phyloP scores from a whole-genome alignment of 2,113 vertebrate genomes.

The Syrrhaptes paradoxus region DNA sequence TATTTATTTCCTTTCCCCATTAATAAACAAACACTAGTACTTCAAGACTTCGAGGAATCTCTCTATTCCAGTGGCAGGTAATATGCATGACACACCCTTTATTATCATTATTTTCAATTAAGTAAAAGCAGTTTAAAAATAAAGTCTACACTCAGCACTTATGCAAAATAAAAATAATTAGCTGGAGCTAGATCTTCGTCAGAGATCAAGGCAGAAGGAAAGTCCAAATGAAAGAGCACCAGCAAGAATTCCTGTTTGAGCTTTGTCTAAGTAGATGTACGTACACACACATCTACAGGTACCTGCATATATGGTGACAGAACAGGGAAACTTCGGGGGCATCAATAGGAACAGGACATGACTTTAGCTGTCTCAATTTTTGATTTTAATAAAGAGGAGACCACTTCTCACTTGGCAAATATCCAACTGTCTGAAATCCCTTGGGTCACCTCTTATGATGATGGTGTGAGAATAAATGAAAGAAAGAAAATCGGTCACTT shows the following conservation, averaged over 20 bases:
- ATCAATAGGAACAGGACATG: not conserved
- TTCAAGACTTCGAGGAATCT: not conserved
- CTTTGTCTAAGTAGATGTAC: rapidly evolving
- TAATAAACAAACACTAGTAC: not conserved
- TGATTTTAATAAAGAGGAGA: not conserved
- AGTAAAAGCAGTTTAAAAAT: not conserved
- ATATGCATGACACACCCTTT: too few relatives aligned
- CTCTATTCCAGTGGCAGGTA: not conserved
- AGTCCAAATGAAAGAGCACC: not conserved
- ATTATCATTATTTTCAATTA: not conserved
- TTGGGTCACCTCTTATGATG: too few relatives aligned
- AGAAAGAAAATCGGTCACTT: not conserved
- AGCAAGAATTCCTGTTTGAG: not conserved
- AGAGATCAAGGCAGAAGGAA: not conserved
- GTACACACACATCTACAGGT: not conserved
- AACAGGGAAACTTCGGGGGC: not conserved
- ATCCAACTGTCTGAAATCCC: not conserved
- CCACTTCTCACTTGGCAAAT: not conserved
- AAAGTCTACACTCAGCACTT: not conserved
- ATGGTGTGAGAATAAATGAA: not conserved
- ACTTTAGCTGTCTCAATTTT: not conserved
- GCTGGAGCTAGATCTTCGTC: not conserved
- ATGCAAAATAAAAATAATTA: not conserved
- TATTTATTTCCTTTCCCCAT: too few relatives aligned
- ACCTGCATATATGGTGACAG: rapidly evolving